Evolutionary conservation across 2,797 vertebrate genomes (phyloP).

Genomic region (Poecilia velifera): DNA sequence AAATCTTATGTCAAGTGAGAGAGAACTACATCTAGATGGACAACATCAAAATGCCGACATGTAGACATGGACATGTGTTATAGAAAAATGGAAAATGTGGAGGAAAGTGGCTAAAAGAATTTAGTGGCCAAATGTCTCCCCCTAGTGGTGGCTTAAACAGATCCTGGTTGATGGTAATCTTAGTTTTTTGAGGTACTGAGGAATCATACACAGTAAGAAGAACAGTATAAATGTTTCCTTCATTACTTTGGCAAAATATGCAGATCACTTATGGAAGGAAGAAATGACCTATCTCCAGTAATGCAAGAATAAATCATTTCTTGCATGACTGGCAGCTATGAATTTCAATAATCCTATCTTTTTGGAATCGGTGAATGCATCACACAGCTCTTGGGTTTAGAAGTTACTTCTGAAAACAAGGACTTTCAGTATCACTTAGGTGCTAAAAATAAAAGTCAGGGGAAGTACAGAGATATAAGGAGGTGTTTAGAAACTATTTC

Average conservation of each 20-base stretch:
- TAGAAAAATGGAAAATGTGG: background rate
- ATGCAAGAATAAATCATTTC: background rate
- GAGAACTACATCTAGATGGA: background rate
- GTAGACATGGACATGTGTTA: background rate
- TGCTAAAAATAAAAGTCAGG: background rate
- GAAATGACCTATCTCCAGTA: background rate
- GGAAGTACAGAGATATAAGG: background rate
- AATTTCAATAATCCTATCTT: background rate
- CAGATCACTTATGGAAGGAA: background rate
- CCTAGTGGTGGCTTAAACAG: slow-evolving; percentile 46
- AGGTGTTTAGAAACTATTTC: background rate
- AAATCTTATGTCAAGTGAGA: background rate
- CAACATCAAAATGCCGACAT: background rate
- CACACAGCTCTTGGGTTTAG: background rate
- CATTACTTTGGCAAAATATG: background rate
- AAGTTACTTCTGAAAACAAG: background rate
- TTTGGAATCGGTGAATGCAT: background rate
- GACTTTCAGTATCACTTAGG: background rate
- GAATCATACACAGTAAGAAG: background rate
- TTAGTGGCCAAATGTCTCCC: slow-evolving; percentile 49
- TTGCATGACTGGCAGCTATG: background rate
- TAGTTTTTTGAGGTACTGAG: background rate
- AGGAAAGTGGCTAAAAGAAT: background rate
- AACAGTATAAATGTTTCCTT: background rate
- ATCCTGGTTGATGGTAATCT: background rate